Evolutionary conservation across 1,140 invertebrate species (phyloP).

Genomic region (Ceratoteleas bidentatus): DNA sequence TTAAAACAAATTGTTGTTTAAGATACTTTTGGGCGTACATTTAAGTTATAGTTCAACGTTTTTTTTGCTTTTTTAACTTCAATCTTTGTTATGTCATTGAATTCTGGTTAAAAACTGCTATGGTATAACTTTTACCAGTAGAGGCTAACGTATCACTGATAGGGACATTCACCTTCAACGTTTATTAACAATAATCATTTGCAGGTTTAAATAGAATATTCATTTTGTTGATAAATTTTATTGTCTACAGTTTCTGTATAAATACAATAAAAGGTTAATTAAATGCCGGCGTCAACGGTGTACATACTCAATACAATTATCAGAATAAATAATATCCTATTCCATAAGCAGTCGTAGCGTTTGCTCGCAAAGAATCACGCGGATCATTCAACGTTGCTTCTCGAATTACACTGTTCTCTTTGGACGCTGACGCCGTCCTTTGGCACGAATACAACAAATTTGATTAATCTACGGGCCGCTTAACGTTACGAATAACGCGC

Average conservation of each 20-base stretch:
- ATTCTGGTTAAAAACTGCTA: neutral
- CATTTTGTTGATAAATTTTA: neutral
- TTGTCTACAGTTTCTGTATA: neutral
- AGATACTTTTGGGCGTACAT: too few species aligned
- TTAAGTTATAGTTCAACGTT: too few species aligned
- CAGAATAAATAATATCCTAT: neutral
- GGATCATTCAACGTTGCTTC: slow-evolving; percentile 33
- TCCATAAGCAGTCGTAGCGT: neutral
- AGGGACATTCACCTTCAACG: too few species aligned
- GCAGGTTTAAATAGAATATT: too few species aligned
- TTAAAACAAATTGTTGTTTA: too few species aligned
- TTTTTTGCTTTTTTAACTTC: too few species aligned
- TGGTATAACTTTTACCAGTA: too few species aligned
- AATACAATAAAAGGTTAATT: neutral
- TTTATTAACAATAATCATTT: too few species aligned
- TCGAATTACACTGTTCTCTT: slow-evolving; percentile 55
- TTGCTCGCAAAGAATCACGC: slow-evolving; percentile 37
- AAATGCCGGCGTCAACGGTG: neutral
- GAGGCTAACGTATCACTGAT: too few species aligned
- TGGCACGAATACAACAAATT: slow-evolving; percentile 66
- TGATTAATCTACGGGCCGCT: slow-evolving; percentile 44
- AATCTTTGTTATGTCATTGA: too few species aligned
- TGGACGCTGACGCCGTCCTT: slow-evolving; percentile 67
- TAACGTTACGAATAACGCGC: slow-evolving; percentile 40
- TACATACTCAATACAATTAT: neutral